These are phyloP conservation scores for Macrotis lagotis DNA, from an alignment of 2,113 vertebrate genomes.

Conservation along the genomic window DNA sequence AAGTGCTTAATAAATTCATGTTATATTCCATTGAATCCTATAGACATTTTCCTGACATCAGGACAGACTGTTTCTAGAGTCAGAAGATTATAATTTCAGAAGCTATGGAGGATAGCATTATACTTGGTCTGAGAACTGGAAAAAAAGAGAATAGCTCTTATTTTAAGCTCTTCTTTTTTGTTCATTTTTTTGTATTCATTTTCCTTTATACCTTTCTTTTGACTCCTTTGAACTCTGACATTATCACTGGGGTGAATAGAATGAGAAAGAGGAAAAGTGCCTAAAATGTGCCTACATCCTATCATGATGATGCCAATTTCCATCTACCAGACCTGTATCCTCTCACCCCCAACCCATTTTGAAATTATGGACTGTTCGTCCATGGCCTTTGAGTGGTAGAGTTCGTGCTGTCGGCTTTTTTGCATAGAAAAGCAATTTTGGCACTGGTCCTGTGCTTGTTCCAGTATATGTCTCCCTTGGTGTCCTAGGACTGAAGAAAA, in stretches of 20 bases:
- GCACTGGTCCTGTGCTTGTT: not conserved
- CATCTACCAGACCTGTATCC: not conserved
- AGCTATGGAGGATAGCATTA: not conserved
- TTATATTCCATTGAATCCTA: not conserved
- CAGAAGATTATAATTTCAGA: constrained; percentile 1
- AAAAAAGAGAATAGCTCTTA: not conserved
- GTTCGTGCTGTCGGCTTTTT: not conserved
- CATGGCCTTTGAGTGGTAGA: not conserved
- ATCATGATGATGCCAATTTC: constrained; percentile 23
- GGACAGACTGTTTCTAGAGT: not conserved
- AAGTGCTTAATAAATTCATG: not conserved
- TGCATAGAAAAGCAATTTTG: not conserved
- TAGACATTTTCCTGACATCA: not conserved
- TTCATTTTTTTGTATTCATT: not conserved
- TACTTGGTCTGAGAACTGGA: not conserved
- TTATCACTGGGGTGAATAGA: constrained; percentile 5
- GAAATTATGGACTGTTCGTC: constrained; percentile 15
- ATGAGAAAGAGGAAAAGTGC: constrained; percentile 44
- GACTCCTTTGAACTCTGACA: constrained; percentile 25
- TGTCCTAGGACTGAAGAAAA: not conserved
- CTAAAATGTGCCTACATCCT: not conserved
- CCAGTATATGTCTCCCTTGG: constrained; percentile 14
- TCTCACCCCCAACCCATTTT: not conserved
- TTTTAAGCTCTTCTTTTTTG: not conserved
- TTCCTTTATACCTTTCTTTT: not conserved